Evolutionary conservation across 2,113 vertebrate species (phyloP), one percentile per base, ranked within the genome.

Genomic region (Cololabis saira): DNA sequence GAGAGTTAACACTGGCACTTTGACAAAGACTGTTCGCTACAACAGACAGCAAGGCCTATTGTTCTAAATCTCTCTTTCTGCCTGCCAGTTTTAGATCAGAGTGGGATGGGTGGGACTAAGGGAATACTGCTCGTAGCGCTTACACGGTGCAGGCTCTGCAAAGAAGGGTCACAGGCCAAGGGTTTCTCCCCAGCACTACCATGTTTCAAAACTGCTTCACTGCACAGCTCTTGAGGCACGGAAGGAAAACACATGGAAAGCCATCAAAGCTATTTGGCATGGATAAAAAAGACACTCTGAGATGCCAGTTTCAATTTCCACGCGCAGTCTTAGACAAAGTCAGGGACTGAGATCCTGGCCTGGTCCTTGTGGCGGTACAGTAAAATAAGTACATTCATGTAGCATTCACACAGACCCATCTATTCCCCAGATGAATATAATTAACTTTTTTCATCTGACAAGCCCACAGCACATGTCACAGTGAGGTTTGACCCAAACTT

Each of bases 231-330:
- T 63, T 33, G 51, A 71, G 42, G 75, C 75, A 71, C 43, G 43
- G 24, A 74, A 73, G 74, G 67, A 81, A 80, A 68, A 90, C 80
- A 80, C 67, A 78, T 57, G 59, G 60, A 78, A 77, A 84, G 71
- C 76, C 84, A 88, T 87, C 80, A 75, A 81, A 86, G 83, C 76
- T 74, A 80, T 89, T 86, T 87, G 71, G 80, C 79, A 61, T 68
- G 85, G 77, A 81, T 85, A 81, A 85, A 87, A 91, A 90, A 90
- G 89, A 87, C 82, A 87, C 76, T 90, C 80, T 84, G 83, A 89
- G 84, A 87, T 91, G 91, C 84, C 91, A 92, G 51, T 71, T 90
- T 89, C 85, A 91, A 91, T 93, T 93, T 91, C 80, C 83, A 87
- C 11, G 51, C 68, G 24, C 11, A 60, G 81, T 70, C 69, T 9